Percentiles rank a stretch among this genome's conserved stretches.
These are phyloP conservation scores for Pao palembangensis DNA, from an alignment of 2,113 vertebrate species.

Conservation along the genomic window DNA sequence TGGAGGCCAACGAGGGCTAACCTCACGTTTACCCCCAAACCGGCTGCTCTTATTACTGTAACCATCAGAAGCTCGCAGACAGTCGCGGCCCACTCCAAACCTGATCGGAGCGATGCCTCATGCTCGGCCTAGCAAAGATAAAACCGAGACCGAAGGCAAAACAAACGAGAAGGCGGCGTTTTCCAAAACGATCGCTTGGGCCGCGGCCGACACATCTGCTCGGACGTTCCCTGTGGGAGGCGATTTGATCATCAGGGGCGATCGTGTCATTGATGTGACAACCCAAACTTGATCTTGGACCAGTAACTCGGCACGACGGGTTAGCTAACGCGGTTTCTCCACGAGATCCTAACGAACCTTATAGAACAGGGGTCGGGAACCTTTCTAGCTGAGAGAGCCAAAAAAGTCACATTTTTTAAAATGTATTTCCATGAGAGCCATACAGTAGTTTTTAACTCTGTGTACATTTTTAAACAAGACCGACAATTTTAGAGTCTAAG, in stretches of 20 bases:
- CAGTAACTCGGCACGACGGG: background rate
- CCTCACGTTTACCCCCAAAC: slow-evolving; percentile 40
- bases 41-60: slow-evolving; percentile 24
- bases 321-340: slow-evolving; percentile 27
- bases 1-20: slow-evolving; percentile 39
- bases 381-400: too few species aligned
- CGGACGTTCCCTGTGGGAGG: slow-evolving; percentile 62
- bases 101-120: too few species aligned
- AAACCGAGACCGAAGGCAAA: background rate
- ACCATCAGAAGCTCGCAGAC: slow-evolving; percentile 49
- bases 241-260: slow-evolving; percentile 46
- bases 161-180: slow-evolving; percentile 27
- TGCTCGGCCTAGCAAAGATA: background rate
- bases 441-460: too few species aligned
- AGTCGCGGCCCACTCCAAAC: slow-evolving; percentile 19
- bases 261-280: slow-evolving; percentile 62
- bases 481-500: too few species aligned
- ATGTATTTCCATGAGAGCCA: too few species aligned
- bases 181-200: slow-evolving; percentile 60
- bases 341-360: slow-evolving; percentile 9
- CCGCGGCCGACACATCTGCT: slow-evolving; percentile 55
- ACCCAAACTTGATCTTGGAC: slow-evolving; percentile 34
- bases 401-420: too few species aligned
- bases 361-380: too few species aligned
- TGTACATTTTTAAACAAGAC: too few species aligned